These are phyloP conservation scores for Nebria brevicollis DNA, from an alignment of 2,888 invertebrate species.

Conservation along the genomic window DNA sequence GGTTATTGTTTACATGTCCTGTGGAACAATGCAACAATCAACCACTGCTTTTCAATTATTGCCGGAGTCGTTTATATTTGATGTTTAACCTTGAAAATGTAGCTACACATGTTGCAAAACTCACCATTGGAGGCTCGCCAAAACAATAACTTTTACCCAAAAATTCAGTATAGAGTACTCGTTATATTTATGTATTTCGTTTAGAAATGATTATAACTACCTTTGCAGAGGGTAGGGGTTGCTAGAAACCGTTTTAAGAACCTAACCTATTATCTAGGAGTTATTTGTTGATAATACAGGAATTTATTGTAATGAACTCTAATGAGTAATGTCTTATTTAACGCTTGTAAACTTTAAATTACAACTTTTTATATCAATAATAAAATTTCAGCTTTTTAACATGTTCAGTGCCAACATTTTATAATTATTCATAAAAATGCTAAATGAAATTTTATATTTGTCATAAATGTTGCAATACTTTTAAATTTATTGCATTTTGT, in stretches of 20 bases:
- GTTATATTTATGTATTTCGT: background rate
- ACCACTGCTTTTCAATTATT: background rate
- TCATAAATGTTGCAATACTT: no score
- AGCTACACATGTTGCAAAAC: slow-evolving; percentile 44
- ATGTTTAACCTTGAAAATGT: slow-evolving; percentile 43
- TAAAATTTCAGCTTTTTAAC: background rate
- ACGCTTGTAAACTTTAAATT: background rate
- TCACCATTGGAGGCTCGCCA: slow-evolving; percentile 35
- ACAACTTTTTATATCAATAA: background rate
- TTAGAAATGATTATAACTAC: background rate
- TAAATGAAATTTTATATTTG: background rate
- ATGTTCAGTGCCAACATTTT: background rate
- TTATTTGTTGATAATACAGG: background rate
- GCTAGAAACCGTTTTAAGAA: background rate
- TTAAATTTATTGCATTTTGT: background rate
- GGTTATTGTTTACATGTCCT: slow-evolving; percentile 29
- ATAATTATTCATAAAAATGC: background rate
- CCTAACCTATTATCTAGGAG: background rate
- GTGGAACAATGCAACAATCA: background rate
- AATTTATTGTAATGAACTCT: background rate
- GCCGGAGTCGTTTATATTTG: slow-evolving; percentile 22
- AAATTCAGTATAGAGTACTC: background rate
- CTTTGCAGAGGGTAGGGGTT: background rate
- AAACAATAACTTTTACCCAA: slow-evolving; percentile 25
- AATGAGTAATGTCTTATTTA: background rate